Evolutionary conservation across 2,888 invertebrate species (phyloP).

Genomic region (Osmoderma eremita): DNA sequence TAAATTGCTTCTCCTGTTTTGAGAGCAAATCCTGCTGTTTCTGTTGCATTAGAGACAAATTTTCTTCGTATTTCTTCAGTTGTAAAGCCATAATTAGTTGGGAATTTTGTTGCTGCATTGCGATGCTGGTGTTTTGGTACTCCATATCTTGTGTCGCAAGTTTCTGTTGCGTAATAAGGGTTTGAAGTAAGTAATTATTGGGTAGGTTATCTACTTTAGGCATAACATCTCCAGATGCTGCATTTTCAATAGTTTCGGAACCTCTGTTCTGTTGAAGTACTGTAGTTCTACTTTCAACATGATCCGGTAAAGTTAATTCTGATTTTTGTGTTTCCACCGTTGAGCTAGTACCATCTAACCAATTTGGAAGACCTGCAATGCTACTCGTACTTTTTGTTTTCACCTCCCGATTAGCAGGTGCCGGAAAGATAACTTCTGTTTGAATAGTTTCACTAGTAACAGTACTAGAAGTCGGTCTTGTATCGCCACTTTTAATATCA

Average conservation of each 20-base stretch:
- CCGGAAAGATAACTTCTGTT: slow-evolving; percentile 55
- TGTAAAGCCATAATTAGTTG: slow-evolving; percentile 71
- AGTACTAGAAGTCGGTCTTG: background rate
- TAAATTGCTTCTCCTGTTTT: slow-evolving; percentile 68
- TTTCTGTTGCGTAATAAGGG: slow-evolving; percentile 55
- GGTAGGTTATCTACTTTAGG: slow-evolving; percentile 6
- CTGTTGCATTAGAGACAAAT: slow-evolving; percentile 68
- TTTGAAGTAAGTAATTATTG: slow-evolving; percentile 42
- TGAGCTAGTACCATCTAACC: slow-evolving; percentile 53
- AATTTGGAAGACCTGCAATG: slow-evolving; percentile 55
- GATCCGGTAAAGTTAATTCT: slow-evolving; percentile 40
- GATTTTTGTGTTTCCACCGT: slow-evolving; percentile 46
- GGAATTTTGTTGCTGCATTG: slow-evolving; percentile 72
- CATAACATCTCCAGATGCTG: background rate
- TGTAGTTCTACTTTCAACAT: slow-evolving; percentile 11
- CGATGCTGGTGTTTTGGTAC: slow-evolving; percentile 67
- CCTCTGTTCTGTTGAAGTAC: slow-evolving; percentile 22
- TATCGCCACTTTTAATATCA: slow-evolving; percentile 6
- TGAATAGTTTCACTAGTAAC: slow-evolving; percentile 42
- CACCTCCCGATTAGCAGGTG: slow-evolving; percentile 46
- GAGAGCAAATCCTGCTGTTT: slow-evolving; percentile 67
- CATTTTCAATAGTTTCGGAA: slow-evolving; percentile 7
- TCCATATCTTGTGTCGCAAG: slow-evolving; percentile 61
- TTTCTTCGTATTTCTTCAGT: slow-evolving; percentile 72
- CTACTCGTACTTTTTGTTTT: slow-evolving; percentile 48